Evolutionary conservation across 2,113 vertebrate genomes (phyloP).

Genomic region (Hemicordylus capensis): DNA sequence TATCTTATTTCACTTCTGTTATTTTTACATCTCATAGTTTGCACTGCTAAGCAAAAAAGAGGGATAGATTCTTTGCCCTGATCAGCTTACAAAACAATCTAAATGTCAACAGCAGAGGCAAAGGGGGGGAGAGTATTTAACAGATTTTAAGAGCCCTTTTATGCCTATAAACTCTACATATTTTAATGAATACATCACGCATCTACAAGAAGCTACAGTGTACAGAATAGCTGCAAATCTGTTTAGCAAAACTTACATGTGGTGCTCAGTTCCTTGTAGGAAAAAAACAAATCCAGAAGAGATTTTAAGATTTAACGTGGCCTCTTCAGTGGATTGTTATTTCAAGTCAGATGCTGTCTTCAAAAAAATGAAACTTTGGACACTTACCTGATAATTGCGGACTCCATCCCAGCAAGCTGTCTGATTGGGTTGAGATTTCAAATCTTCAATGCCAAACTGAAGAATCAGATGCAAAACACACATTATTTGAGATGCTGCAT

Average conservation of each 20-base stretch:
- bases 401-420: constrained; percentile 95
- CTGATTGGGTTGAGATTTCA: constrained; percentile 88
- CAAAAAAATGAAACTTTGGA: neutral
- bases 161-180: too few species aligned
- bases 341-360: neutral
- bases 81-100: too few species aligned
- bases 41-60: too few species aligned
- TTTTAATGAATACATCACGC: too few species aligned
- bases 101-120: neutral
- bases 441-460: constrained; percentile 94
- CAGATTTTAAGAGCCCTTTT: too few species aligned
- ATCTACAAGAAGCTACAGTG: neutral
- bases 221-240: neutral
- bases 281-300: neutral
- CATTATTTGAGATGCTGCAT: neutral
- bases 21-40: too few species aligned
- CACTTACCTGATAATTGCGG: constrained; percentile 92
- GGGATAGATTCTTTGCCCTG: too few species aligned
- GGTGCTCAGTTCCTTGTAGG: neutral
- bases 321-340: neutral
- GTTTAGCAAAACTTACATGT: neutral
- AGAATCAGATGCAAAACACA: constrained; percentile 30
- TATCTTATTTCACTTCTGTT: too few species aligned
- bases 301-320: neutral
- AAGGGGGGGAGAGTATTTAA: too few species aligned